Conservation (phyloP, 2,888 invertebrate species). For the Patella caerulea region DNA sequence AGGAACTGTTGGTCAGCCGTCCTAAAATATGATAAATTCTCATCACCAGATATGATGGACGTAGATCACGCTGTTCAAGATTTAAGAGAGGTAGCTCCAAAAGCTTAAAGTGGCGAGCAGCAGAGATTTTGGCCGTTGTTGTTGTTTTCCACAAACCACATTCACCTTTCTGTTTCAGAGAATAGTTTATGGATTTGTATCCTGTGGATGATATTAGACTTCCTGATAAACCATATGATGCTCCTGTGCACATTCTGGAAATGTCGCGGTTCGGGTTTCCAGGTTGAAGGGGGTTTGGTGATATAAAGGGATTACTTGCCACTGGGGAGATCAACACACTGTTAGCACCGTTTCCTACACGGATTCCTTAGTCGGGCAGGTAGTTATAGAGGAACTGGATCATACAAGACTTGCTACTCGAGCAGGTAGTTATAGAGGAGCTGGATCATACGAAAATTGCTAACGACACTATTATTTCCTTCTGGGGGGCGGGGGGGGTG, state of each 20-base stretch:
- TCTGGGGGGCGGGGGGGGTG: constrained; percentile 37
- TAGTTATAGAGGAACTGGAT: constrained; percentile 36
- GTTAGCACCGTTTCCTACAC: constrained; percentile 41
- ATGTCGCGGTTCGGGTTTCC: constrained; percentile 11
- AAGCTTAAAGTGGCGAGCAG: no score
- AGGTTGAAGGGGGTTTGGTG: no score
- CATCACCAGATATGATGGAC: no score
- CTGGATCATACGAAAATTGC: constrained; percentile 35
- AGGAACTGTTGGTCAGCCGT: constrained; percentile 4
- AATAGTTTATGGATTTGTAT: constrained; percentile 32
- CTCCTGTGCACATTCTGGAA: constrained; percentile 11
- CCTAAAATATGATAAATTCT: no score
- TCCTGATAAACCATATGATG: constrained; percentile 17
- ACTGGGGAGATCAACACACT: no score
- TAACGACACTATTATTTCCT: constrained; percentile 46
- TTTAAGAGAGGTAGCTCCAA: no score
- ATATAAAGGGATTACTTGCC: no score
- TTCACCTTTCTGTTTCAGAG: constrained; percentile 41
- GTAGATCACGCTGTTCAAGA: no score
- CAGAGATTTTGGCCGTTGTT: constrained; percentile 39
- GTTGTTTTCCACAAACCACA: constrained; percentile 46
- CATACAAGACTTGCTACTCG: no score
- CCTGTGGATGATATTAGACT: constrained; percentile 27
- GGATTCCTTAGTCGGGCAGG: constrained; percentile 40
- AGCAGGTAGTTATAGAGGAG: no score